Percentiles rank a stretch among this genome's conserved stretches.
These are phyloP conservation scores for Leptodirus hochenwartii DNA, from an alignment of 2,888 invertebrate species.

Conservation along the genomic window DNA sequence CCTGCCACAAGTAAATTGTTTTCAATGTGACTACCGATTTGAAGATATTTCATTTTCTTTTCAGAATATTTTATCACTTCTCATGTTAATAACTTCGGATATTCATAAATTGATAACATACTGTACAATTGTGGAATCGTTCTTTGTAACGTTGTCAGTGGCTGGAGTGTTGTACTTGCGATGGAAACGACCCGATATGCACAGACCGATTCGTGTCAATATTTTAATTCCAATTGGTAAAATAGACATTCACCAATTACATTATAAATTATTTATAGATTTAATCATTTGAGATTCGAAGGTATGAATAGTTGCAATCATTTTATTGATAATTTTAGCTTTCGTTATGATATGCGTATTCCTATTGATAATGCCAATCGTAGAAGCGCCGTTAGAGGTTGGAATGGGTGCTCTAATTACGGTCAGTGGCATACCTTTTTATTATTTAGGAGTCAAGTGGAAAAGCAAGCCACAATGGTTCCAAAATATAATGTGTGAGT, in stretches of 20 bases:
- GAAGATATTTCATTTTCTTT: conserved; percentile 18
- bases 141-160: conserved; percentile 77
- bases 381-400: conserved; percentile 64
- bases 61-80: conserved; percentile 64
- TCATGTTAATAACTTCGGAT: conserved; percentile 72
- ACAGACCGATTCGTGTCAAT: conserved; percentile 66
- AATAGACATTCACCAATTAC: too few relatives aligned
- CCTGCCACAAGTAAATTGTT: too few relatives aligned
- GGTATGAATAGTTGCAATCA: too few relatives aligned
- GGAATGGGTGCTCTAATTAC: conserved; percentile 63
- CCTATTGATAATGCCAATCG: conserved; percentile 58
- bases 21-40: too few relatives aligned
- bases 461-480: conserved; percentile 44
- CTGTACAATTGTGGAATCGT: conserved; percentile 80
- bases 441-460: conserved; percentile 52
- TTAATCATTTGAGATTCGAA: too few relatives aligned
- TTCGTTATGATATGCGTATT: conserved; percentile 65
- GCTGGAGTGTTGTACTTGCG: conserved; percentile 70
- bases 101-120: conserved; percentile 78
- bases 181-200: conserved; percentile 57
- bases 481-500: conserved; percentile 40
- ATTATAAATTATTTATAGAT: too few relatives aligned
- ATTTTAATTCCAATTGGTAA: conserved; percentile 10
- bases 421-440: conserved; percentile 66
- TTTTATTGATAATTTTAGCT: too few relatives aligned